Conservation (phyloP, 2,888 invertebrate species). For the Synergus umbraculus region DNA sequence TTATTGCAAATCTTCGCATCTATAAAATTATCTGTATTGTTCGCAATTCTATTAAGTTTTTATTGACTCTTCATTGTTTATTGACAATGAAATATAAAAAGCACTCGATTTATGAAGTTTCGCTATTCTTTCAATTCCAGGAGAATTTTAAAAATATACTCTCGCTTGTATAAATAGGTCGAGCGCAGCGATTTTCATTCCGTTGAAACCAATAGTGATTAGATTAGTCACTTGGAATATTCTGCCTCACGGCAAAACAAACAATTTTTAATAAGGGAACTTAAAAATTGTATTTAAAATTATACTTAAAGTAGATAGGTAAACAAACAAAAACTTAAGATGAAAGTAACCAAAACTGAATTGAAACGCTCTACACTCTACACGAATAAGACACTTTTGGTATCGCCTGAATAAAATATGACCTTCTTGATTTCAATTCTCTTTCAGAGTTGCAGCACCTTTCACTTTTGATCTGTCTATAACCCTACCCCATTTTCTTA, state of each 20-base stretch:
- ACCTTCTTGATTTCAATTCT: constrained; percentile 13
- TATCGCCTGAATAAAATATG: constrained; percentile 28
- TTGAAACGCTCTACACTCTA: neutral
- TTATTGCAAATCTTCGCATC: neutral
- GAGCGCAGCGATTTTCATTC: neutral
- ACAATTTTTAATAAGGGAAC: neutral
- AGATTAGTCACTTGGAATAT: neutral
- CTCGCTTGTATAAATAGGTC: constrained; percentile 4
- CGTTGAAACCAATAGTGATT: neutral
- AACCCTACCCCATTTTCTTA: neutral
- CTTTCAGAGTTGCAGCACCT: neutral
- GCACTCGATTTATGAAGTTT: neutral
- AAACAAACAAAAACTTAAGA: neutral
- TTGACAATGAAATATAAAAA: neutral
- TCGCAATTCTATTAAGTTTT: neutral
- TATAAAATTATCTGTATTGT: neutral
- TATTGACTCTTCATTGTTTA: neutral
- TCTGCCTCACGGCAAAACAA: neutral
- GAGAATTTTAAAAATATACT: constrained; percentile 12
- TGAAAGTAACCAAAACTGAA: neutral
- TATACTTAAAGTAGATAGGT: neutral
- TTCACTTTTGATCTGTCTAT: neutral
- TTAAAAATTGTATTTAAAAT: neutral
- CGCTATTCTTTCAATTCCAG: neutral
- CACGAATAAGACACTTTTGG: constrained; percentile 16